Evolutionary conservation across 1,140 invertebrate species (phyloP), one percentile per base, ranked within the genome.

Genomic region (Drosophila hydei): DNA sequence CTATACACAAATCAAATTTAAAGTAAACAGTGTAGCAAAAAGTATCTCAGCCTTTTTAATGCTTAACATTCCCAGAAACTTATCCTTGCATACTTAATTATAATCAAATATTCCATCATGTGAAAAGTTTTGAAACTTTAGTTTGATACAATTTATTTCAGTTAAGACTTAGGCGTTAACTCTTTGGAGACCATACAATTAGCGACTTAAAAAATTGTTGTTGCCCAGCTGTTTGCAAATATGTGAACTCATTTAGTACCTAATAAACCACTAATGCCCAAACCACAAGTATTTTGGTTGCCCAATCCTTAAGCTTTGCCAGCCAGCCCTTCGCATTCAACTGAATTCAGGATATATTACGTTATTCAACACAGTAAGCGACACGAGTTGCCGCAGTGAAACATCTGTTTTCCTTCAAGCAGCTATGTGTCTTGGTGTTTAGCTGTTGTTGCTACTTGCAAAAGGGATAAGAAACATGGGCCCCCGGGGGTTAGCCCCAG

Each of bases 401-500:
- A 75, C 74, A 85, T 80, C 80, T 81, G 80, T 60, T 85, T 74
- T 87, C 80, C 81, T 85, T 87, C 77, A 74, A 79, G 40, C 33
- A 68, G 64, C 56, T 47, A 48, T 54, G 56, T 68, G 56, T 72
- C 64, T 72, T 68, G 19, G 18, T 27, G 47, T 61, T 21, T 51
- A 65, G 52, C 33, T 65, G 21, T 38, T 19, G 45, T 25, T 55
- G 18, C 11, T 60, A n/a, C 33, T 71, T 52, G 62, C 30, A 33
- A 63, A 45, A 60, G 9, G 70, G 55, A 70, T 87, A 81, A 78
- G 77, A 72, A 80, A 75, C 54, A 73, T 77, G 54, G 50, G 72
- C 62, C 74, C 77, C 75, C 63, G 23, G 77, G 83, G 83, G 30
- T 50, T 67, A 54, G 81, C 56, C 81, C 78, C 69, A 81, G 83